Percentiles rank a stretch among this genome's conserved stretches.
These are phyloP conservation scores for Microcebus ravelobensis DNA, from an alignment of 2,113 vertebrate species.

Conservation along the genomic window DNA sequence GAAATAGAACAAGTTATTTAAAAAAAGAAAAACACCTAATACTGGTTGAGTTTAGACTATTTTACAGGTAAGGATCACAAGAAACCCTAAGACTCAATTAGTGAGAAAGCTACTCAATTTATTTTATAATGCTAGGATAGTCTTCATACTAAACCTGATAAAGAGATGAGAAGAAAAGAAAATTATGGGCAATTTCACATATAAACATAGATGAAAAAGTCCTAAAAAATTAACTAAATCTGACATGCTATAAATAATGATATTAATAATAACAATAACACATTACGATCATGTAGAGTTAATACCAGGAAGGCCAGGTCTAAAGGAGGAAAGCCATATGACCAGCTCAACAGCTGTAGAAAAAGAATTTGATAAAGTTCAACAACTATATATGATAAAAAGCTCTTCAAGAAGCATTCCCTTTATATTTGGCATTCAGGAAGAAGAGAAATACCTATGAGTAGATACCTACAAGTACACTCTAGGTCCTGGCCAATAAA, in stretches of 20 bases:
- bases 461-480: not conserved
- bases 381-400: not conserved
- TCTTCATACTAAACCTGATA: not conserved
- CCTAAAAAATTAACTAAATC: not conserved
- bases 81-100: not conserved
- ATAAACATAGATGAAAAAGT: not conserved
- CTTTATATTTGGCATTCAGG: not conserved
- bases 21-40: not conserved
- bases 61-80: not conserved
- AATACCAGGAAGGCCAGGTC: not conserved
- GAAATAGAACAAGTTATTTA: not conserved
- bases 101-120: not conserved
- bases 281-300: not conserved
- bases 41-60: not conserved
- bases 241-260: not conserved
- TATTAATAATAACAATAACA: not conserved
- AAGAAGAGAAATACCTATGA: not conserved
- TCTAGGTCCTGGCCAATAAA: not conserved
- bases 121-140: not conserved
- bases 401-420: conserved; percentile 1
- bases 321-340: not conserved
- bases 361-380: not conserved
- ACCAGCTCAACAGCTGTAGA: not conserved
- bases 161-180: not conserved
- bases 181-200: not conserved